phyloP scores from a whole-genome alignment of 2,888 invertebrate species.

The Shargacucullia verbasci region DNA sequence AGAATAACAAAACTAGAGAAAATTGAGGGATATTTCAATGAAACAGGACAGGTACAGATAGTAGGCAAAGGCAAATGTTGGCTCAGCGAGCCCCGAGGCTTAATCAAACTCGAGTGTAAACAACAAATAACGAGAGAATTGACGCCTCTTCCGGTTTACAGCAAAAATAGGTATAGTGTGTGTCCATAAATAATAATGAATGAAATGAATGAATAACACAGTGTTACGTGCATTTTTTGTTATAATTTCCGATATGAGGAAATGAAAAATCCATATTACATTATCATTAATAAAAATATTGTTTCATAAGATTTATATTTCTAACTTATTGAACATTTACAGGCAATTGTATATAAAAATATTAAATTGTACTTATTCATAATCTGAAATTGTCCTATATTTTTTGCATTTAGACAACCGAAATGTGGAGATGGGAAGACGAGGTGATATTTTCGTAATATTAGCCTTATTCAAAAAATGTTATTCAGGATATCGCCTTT shows the following conservation, averaged over 20 bases:
- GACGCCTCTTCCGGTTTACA: conserved; percentile 23
- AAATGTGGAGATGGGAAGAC: no score
- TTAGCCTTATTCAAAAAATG: conserved; percentile 17
- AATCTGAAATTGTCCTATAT: no score
- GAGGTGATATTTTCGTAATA: neutral
- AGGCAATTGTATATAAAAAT: no score
- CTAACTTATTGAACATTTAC: no score
- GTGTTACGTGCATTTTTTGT: no score
- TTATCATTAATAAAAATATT: no score
- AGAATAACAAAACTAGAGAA: conserved; percentile 15
- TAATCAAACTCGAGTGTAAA: conserved; percentile 57
- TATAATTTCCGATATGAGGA: no score
- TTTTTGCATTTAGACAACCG: no score
- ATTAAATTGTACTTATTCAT: no score
- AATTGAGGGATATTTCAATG: conserved; percentile 32
- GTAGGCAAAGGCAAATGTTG: conserved; percentile 48
- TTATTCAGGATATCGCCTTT: conserved; percentile 6
- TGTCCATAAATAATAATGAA: neutral
- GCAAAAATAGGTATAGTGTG: conserved; percentile 7
- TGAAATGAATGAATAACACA: no score
- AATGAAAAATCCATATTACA: no score
- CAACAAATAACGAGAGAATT: conserved; percentile 45
- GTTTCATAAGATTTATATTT: no score
- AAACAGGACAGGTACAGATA: conserved; percentile 30
- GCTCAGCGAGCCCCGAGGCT: conserved; percentile 35